phyloP scores from a whole-genome alignment of 2,113 vertebrate genomes.

The cat (Felis catus) region F.catus_Fca126_mat1.0 CM031420.1:33040001-33040500 shows the following conservation, averaged over 20 bases:
- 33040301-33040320: neutral
- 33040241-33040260: neutral
- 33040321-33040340: neutral
- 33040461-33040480: neutral
- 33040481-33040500: neutral
- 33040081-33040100: neutral
- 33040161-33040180: neutral
- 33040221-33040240: neutral
- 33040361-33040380: neutral
- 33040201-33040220: neutral
- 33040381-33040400: neutral
- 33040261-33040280: neutral
- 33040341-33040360: neutral
- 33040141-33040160: neutral
- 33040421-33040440: neutral
- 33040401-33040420: neutral
- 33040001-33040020: neutral
- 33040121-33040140: neutral
- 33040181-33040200: neutral
- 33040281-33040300: neutral
- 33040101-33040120: neutral
- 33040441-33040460: neutral
- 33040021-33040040: neutral
- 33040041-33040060: conserved; percentile 30
- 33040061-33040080: neutral